A percentile compares a stretch with the other conserved stretches of the same genome.
These are phyloP conservation scores for Rhimphoctona megacephalus DNA, from an alignment of 2,888 invertebrate species.

Conservation along the genomic window DNA sequence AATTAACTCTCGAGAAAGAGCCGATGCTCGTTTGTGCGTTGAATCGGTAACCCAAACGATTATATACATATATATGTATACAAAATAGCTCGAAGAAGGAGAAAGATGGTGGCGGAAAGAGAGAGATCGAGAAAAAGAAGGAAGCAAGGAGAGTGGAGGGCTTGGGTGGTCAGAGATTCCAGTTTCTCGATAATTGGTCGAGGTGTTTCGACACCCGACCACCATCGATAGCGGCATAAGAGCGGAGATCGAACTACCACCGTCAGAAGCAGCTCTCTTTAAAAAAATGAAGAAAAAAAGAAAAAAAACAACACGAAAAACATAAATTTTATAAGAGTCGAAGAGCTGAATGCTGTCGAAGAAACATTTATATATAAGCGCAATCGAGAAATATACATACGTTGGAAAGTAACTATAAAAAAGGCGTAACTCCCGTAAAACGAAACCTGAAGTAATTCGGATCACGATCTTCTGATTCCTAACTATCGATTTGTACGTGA, in stretches of 20 bases:
- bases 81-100: constrained; percentile 25
- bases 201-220: constrained; percentile 85
- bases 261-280: constrained; percentile 57
- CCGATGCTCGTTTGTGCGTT: constrained; percentile 71
- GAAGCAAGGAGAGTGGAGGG: constrained; percentile 67
- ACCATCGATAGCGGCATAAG: constrained; percentile 73
- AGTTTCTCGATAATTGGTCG: constrained; percentile 85
- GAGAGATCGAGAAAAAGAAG: constrained; percentile 54
- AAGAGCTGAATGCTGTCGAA: constrained; percentile 52
- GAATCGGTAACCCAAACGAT: constrained; percentile 73
- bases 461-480: neutral
- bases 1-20: constrained; percentile 70
- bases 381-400: constrained; percentile 17
- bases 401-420: neutral
- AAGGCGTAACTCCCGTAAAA: neutral
- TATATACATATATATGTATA: constrained; percentile 64
- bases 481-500: neutral
- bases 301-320: constrained; percentile 11
- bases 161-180: constrained; percentile 80
- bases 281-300: constrained; percentile 19
- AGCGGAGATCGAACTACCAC: constrained; percentile 43
- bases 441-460: neutral
- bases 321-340: constrained; percentile 30
- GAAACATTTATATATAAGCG: constrained; percentile 47
- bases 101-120: constrained; percentile 58